phyloP scores from a whole-genome alignment of 2,888 invertebrate species.

The Yponomeuta evonymella region DNA sequence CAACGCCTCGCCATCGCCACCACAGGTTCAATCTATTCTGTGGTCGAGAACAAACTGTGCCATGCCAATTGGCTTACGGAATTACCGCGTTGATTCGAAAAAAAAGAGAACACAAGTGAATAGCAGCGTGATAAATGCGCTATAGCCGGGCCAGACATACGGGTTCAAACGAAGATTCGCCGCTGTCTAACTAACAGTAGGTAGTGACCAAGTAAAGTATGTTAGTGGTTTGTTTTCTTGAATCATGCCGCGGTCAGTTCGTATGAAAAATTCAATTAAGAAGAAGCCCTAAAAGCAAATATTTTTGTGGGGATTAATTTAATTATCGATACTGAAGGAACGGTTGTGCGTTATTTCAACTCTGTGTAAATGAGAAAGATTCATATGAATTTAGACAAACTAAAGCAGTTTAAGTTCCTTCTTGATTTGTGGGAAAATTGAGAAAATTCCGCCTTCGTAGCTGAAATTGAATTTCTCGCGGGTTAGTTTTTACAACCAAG shows the following conservation, averaged over 20 bases:
- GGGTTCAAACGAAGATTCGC: neutral
- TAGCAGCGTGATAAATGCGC: neutral
- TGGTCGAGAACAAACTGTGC: conserved; percentile 4
- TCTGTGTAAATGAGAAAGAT: too few species aligned
- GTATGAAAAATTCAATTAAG: too few species aligned
- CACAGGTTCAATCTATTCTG: conserved; percentile 12
- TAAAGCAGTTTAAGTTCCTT: too few species aligned
- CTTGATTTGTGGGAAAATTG: neutral
- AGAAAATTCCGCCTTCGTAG: neutral
- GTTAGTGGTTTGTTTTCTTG: too few species aligned
- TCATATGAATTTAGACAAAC: too few species aligned
- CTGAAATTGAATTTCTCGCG: neutral
- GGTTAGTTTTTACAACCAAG: neutral
- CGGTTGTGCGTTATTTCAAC: too few species aligned
- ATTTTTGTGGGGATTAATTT: too few species aligned
- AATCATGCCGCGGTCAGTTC: too few species aligned
- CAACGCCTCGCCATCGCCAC: conserved; percentile 14
- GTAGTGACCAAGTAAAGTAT: too few species aligned
- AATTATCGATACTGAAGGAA: too few species aligned
- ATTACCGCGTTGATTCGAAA: neutral
- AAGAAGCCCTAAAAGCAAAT: too few species aligned
- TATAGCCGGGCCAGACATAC: neutral
- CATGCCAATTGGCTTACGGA: neutral
- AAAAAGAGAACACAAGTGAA: neutral
- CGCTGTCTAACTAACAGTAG: neutral